Percentiles rank a stretch among this genome's conserved stretches.
phyloP scores from a whole-genome alignment of 2,113 vertebrate species.

The Rhadina sibilatrix region DNA sequence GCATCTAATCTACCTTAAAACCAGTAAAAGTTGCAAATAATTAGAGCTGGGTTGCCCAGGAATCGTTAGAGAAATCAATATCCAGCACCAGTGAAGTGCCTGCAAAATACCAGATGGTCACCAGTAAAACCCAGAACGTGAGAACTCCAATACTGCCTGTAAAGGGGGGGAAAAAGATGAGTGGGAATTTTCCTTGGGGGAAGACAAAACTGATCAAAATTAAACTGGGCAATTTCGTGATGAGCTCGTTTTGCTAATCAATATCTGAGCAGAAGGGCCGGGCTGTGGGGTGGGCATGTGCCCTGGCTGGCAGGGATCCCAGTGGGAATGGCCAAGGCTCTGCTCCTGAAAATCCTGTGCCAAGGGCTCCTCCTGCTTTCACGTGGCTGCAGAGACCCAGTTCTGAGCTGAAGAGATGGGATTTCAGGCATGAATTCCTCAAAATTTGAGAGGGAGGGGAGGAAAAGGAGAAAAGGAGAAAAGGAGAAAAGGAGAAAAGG shows the following conservation, averaged over 20 bases:
- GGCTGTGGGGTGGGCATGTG: background rate
- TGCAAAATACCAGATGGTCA: constrained; percentile 16
- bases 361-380: background rate
- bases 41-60: background rate
- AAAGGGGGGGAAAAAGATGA: background rate
- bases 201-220: constrained; percentile 4
- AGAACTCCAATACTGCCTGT: background rate
- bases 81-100: background rate
- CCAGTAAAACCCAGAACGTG: background rate
- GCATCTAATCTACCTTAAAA: background rate
- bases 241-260: background rate
- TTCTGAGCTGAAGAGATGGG: background rate
- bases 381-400: accelerated
- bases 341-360: background rate
- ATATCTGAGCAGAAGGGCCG: background rate
- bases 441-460: accelerated
- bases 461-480: background rate
- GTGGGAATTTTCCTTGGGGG: background rate
- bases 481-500: no score
- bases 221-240: background rate
- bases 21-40: background rate
- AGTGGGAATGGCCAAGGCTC: background rate
- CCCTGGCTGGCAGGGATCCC: background rate
- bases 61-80: background rate
- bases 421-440: background rate